Conservation (phyloP, 1,140 invertebrate genomes). For the Akabosia matsudoensis region DNA sequence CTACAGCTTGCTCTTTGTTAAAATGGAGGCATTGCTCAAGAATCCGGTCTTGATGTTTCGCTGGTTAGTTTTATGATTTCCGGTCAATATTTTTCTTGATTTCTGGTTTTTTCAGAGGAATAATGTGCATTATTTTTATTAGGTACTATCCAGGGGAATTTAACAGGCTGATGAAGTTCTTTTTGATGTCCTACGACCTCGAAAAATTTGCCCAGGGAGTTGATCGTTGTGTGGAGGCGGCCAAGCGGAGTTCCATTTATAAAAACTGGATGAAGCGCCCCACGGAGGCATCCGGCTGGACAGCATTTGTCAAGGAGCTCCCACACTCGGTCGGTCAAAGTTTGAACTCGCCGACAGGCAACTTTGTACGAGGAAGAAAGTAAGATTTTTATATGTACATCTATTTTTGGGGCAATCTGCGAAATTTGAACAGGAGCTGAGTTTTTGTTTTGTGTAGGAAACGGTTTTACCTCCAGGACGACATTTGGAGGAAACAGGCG, state of each 20-base stretch:
- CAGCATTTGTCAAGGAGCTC: not conserved
- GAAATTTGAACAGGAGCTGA: not conserved
- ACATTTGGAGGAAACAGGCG: constrained; percentile 23
- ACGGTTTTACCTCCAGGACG: constrained; percentile 26
- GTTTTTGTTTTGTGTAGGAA: constrained; percentile 20
- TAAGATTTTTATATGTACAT: not conserved
- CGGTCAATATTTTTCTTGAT: too few relatives aligned
- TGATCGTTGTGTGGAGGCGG: constrained; percentile 14
- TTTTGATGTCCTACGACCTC: constrained; percentile 1
- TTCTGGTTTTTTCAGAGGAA: not conserved
- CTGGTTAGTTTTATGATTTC: constrained; percentile 23
- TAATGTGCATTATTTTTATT: not conserved
- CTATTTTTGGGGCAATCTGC: constrained; percentile 16
- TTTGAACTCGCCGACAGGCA: not conserved
- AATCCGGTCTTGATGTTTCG: constrained; percentile 15
- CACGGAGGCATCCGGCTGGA: not conserved
- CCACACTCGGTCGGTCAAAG: not conserved
- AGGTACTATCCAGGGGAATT: constrained; percentile 32
- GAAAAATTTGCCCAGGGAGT: not conserved
- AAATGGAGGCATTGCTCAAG: constrained; percentile 19
- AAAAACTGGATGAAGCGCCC: not conserved
- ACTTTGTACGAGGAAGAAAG: not conserved
- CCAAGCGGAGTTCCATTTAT: not conserved
- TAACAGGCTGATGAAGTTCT: constrained; percentile 2
- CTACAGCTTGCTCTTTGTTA: constrained; percentile 16